Percentiles rank a stretch among this genome's conserved stretches.
Conservation (phyloP, 1,140 invertebrate species). For the Drosophila ogumai region DNA sequence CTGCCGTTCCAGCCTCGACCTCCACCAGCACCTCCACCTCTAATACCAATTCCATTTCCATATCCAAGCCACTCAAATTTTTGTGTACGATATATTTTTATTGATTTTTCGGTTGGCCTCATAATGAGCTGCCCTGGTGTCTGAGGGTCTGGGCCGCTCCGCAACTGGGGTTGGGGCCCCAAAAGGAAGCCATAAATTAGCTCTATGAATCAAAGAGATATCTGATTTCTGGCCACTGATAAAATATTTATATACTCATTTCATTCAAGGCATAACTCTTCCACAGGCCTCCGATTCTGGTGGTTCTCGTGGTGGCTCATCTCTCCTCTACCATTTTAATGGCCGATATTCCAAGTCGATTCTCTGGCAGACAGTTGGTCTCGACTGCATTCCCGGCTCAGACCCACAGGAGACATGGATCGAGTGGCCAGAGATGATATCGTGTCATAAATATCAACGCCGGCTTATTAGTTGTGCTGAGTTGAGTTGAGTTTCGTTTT, state of each 20-base stretch:
- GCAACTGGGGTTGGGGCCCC: slow-evolving; percentile 9
- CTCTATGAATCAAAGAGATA: slow-evolving; percentile 84
- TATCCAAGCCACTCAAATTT: slow-evolving; percentile 42
- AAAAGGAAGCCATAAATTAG: slow-evolving; percentile 84
- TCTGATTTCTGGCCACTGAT: slow-evolving; percentile 83
- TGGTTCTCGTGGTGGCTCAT: slow-evolving; percentile 17
- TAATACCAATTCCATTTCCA: slow-evolving; percentile 12
- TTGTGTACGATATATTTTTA: slow-evolving; percentile 74
- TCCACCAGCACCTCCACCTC: slow-evolving; percentile 4
- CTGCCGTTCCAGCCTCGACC: slow-evolving; percentile 23
- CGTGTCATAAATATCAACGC: slow-evolving; percentile 76
- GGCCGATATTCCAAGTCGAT: slow-evolving; percentile 45
- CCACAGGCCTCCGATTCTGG: slow-evolving; percentile 15
- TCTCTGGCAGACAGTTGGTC: slow-evolving; percentile 73
- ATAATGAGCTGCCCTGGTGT: slow-evolving; percentile 75
- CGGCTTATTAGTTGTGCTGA: slow-evolving; percentile 57
- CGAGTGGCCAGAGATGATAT: slow-evolving; percentile 71
- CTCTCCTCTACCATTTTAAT: slow-evolving; percentile 51
- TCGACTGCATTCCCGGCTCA: slow-evolving; percentile 46
- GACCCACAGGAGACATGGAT: slow-evolving; percentile 54
- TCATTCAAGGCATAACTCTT: slow-evolving; percentile 73
- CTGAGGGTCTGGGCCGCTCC: slow-evolving; percentile 59
- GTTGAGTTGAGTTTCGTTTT: slow-evolving; percentile 31
- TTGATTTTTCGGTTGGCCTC: slow-evolving; percentile 66
- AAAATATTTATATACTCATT: slow-evolving; percentile 83